These are phyloP conservation scores for Origma solitaria DNA, from an alignment of 2,113 vertebrate species.

Conservation along the genomic window DNA sequence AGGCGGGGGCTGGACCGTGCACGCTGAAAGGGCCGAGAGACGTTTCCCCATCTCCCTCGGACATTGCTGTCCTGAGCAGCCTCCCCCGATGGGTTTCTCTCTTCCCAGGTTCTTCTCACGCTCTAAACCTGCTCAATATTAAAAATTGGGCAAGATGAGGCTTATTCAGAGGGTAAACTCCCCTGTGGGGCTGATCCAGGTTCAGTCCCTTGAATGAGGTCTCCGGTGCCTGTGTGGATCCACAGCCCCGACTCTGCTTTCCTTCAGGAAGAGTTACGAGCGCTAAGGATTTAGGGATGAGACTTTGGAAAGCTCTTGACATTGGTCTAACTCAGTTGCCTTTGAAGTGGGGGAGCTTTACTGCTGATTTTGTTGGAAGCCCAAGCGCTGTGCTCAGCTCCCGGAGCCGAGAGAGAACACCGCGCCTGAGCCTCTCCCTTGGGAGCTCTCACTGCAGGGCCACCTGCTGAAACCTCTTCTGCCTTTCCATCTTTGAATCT, in stretches of 20 bases:
- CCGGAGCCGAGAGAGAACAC: neutral
- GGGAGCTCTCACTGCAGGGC: neutral
- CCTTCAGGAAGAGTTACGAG: conserved; percentile 7
- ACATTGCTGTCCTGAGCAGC: rapidly evolving
- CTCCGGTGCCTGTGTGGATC: neutral
- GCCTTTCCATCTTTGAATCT: rapidly evolving
- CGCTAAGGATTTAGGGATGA: neutral
- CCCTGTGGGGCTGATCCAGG: neutral
- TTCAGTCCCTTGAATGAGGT: neutral
- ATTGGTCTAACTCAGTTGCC: neutral
- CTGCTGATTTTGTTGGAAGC: neutral
- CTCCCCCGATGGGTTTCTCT: neutral
- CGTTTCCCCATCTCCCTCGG: rapidly evolving
- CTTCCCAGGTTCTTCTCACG: neutral
- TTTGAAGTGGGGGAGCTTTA: conserved; percentile 6
- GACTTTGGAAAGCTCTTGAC: conserved; percentile 9
- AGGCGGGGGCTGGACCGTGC: neutral
- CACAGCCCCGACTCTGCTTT: neutral
- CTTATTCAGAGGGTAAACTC: neutral
- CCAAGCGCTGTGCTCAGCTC: neutral
- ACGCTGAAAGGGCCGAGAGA: neutral
- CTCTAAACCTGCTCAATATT: neutral
- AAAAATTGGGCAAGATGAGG: neutral
- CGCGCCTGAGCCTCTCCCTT: neutral
- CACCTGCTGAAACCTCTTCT: neutral